Conservation (phyloP, 2,113 vertebrate species). For the Cairina moschata region DNA sequence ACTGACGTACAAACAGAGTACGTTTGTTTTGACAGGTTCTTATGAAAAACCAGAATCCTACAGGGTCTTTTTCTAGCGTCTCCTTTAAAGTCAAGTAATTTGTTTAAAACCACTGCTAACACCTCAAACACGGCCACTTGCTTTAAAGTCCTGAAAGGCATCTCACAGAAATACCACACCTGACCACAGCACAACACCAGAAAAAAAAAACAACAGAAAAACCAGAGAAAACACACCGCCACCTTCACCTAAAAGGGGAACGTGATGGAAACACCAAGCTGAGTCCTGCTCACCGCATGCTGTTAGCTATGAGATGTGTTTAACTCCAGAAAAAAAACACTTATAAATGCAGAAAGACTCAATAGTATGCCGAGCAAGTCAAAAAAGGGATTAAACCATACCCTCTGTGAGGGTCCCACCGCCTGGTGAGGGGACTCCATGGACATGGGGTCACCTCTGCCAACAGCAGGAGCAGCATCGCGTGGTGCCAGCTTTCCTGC, state of each 20-base stretch:
- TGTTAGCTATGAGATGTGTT: not conserved
- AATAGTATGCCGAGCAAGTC: too few species aligned
- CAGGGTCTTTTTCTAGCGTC: not conserved
- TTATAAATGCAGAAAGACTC: not conserved
- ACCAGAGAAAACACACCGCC: not conserved
- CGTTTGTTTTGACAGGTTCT: not conserved
- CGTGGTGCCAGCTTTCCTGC: too few species aligned
- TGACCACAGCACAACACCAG: not conserved
- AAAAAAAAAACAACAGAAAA: not conserved
- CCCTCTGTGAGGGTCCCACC: not conserved
- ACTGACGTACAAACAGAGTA: not conserved
- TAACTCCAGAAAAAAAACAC: not conserved
- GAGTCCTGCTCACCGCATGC: not conserved
- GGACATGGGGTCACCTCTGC: not conserved
- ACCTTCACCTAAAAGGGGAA: not conserved
- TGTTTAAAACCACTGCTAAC: not conserved
- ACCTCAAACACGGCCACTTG: not conserved
- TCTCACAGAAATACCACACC: not conserved
- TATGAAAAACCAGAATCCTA: not conserved
- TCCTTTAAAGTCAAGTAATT: not conserved
- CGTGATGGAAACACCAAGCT: fast-evolving
- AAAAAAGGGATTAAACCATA: not conserved
- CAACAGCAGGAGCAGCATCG: not conserved
- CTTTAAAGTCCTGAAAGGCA: not conserved
- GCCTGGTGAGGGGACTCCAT: not conserved